Evolutionary conservation across 1,140 invertebrate species (phyloP).

Genomic region (Calephelis virginiensis): DNA sequence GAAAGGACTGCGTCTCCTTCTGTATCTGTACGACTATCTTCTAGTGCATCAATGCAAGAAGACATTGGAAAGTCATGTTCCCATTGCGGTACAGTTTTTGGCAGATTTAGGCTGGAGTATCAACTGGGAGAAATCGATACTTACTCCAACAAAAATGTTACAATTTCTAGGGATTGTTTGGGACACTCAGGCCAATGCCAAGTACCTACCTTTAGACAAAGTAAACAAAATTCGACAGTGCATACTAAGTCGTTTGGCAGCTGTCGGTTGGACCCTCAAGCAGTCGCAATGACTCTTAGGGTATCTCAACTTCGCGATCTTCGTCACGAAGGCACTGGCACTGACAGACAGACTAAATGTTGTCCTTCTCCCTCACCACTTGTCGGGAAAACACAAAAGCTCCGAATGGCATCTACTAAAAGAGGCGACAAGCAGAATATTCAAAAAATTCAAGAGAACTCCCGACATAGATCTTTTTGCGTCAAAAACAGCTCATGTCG

Average conservation of each 20-base stretch:
- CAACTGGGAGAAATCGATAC: not conserved
- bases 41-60: not conserved
- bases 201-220: slow-evolving; percentile 24
- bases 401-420: no score
- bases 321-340: no score
- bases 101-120: not conserved
- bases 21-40: not conserved
- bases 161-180: slow-evolving; percentile 21
- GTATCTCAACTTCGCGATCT: no score
- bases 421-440: no score
- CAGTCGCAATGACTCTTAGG: slow-evolving; percentile 38
- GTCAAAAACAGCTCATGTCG: no score
- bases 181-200: slow-evolving; percentile 18
- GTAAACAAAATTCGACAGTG: slow-evolving; percentile 7
- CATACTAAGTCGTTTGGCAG: slow-evolving; percentile 7
- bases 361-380: no score
- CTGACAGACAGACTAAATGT: no score
- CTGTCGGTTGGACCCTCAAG: slow-evolving; percentile 33
- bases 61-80: not conserved
- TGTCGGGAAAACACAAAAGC: no score
- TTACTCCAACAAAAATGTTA: not conserved
- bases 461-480: no score
- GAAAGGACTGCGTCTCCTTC: not conserved
- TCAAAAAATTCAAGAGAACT: no score
- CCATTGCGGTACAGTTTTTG: not conserved